Conservation (phyloP, 2,113 vertebrate species). For the Rhinoptilus africanus region DNA sequence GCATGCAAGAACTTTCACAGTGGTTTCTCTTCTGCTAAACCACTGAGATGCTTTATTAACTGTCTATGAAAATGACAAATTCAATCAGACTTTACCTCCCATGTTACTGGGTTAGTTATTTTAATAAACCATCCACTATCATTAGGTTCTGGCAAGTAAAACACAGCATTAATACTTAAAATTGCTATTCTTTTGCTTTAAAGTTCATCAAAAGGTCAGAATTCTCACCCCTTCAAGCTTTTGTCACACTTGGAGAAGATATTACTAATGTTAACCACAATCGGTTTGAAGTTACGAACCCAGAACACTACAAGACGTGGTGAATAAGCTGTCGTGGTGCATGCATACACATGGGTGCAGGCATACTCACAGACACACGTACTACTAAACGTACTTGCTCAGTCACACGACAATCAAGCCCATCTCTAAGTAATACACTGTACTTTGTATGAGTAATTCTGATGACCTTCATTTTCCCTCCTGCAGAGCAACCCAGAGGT, state of each 20-base stretch:
- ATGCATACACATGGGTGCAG: rapidly evolving
- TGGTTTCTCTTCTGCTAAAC: not conserved
- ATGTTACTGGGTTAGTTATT: not conserved
- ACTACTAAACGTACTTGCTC: not conserved
- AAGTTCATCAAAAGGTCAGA: not conserved
- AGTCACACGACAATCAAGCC: not conserved
- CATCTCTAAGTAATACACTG: not conserved
- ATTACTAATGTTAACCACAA: not conserved
- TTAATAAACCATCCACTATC: not conserved
- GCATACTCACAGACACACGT: not conserved
- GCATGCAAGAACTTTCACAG: not conserved
- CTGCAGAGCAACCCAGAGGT: not conserved
- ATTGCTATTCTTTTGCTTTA: not conserved
- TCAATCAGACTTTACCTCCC: not conserved
- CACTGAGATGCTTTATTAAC: not conserved
- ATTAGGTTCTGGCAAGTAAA: not conserved
- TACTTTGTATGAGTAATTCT: not conserved
- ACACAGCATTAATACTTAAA: not conserved
- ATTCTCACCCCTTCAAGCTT: not conserved
- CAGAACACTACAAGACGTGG: not conserved
- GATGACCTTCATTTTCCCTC: not conserved
- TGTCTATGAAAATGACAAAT: not conserved
- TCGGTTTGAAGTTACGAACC: not conserved
- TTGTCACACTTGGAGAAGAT: not conserved
- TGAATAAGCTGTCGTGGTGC: not conserved